Evolutionary conservation across 2,113 vertebrate genomes (phyloP), one percentile per base, ranked within the genome.

Genomic region (Chionodraco myersi): DNA sequence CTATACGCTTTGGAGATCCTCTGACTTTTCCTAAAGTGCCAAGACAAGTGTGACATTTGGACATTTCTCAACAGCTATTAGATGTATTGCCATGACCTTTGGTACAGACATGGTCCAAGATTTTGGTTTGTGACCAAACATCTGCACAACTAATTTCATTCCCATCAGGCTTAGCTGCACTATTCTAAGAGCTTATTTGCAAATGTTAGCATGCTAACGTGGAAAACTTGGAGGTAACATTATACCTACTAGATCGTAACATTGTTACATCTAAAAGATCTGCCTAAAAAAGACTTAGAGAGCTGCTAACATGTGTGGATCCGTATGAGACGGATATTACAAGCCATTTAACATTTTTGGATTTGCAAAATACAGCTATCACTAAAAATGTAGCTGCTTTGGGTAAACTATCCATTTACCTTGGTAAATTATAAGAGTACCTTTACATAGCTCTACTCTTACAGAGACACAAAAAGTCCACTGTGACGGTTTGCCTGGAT

Each of bases 401-500:
- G 61, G 26, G 54, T 34, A 48, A 67, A 67, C 49, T 48, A n/a
- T 59, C 18, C 10, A 10, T 52, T 30, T 61, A 30, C 9, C 4
- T 13, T 14, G 3, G 44, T 44, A 6, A 18, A 68, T 13, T 16
- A 51, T 26, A 60, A 48, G 48, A 30, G 15, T 18, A 51, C 53
- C 44, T 65, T 60, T 34, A 56, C 56, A 69, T 14, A 67, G 23
- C 44, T 53, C 23, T 45, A 18, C 64, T 44, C 3, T 13, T 48
- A 23, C 23, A 36, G 48, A 67, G 72, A 54, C 45, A 65, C 5
- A 45, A 26, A 68, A 54, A 26, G 61, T 69, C 62, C 68, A 59
- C 68, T 77, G 72, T 79, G 41, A 71, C 15, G 51, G 30, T 3
- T 21, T 15, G 26, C 56, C 41, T 6, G n/a, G 11, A 15, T 36